A percentile compares a stretch with the other conserved stretches of the same genome.
Evolutionary conservation across 1,140 invertebrate species (phyloP).

Genomic region (Temnothorax nylanderi): DNA sequence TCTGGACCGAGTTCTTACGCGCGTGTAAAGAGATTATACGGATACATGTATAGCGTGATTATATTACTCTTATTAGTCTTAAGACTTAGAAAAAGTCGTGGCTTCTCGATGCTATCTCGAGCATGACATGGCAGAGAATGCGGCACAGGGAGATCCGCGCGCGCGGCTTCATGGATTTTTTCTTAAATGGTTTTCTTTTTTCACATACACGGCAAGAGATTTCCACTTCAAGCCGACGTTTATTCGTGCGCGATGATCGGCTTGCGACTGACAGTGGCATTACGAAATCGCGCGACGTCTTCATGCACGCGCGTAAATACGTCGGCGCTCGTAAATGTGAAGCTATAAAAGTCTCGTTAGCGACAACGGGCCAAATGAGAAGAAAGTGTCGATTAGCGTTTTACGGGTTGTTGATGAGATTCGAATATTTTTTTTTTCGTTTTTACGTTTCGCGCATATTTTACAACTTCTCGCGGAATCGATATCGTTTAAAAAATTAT

Average conservation of each 20-base stretch:
- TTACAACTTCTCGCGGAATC: not conserved
- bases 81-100: conserved; percentile 58
- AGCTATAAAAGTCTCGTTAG: conserved; percentile 25
- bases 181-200: not conserved
- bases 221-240: not conserved
- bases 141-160: not conserved
- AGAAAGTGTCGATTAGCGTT: conserved; percentile 35
- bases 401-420: not conserved
- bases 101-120: conserved; percentile 48
- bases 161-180: not conserved
- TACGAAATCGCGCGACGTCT: conserved; percentile 26
- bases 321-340: conserved; percentile 14
- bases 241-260: conserved; percentile 4
- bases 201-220: not conserved
- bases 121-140: conserved; percentile 25
- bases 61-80: conserved; percentile 53
- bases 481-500: not conserved
- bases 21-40: conserved; percentile 12
- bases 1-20: not conserved
- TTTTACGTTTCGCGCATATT: not conserved
- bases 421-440: not conserved
- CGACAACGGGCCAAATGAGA: not conserved
- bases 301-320: conserved; percentile 17
- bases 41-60: conserved; percentile 32
- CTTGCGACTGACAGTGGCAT: conserved; percentile 7